Evolutionary conservation across 2,797 vertebrate genomes (phyloP).

Genomic region (Oreonectes daqikongensis): DNA sequence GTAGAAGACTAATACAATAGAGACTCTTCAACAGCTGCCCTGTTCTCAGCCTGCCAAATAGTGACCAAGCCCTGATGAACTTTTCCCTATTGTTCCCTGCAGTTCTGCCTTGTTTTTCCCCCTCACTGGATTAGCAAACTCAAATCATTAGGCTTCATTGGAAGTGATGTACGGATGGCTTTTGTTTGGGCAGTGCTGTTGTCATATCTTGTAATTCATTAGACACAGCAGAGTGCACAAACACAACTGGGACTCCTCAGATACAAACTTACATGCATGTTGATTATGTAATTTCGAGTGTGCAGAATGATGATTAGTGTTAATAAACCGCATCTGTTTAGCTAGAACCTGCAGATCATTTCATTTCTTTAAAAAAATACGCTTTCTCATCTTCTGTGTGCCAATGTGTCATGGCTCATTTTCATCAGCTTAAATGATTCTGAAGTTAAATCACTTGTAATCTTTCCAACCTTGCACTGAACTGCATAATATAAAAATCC

Average conservation of each 20-base stretch:
- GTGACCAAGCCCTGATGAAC: conserved; percentile 55
- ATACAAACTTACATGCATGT: conserved; percentile 43
- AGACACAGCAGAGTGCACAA: conserved; percentile 41
- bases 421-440: conserved; percentile 12
- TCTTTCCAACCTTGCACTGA: not conserved
- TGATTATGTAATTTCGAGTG: conserved; percentile 51
- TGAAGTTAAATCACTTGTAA: conserved; percentile 2
- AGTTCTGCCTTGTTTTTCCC: conserved; percentile 33
- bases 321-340: conserved; percentile 38
- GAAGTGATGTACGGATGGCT: conserved; percentile 46
- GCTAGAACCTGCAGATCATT: conserved; percentile 8
- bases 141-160: conserved; percentile 50
- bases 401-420: conserved; percentile 10
- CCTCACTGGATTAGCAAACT: conserved; percentile 42
- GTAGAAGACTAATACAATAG: conserved; percentile 53
- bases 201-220: conserved; percentile 56
- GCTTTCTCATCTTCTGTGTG: conserved; percentile 1
- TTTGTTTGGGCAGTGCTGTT: conserved; percentile 41
- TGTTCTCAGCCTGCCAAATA: conserved; percentile 57
- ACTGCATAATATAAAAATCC: not conserved
- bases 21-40: conserved; percentile 59
- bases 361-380: not conserved
- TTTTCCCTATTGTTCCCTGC: conserved; percentile 51
- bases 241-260: conserved; percentile 42
- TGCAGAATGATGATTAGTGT: conserved; percentile 31